Conservation (phyloP, 2,797 vertebrate genomes). For the Sebastes steindachneri region DNA sequence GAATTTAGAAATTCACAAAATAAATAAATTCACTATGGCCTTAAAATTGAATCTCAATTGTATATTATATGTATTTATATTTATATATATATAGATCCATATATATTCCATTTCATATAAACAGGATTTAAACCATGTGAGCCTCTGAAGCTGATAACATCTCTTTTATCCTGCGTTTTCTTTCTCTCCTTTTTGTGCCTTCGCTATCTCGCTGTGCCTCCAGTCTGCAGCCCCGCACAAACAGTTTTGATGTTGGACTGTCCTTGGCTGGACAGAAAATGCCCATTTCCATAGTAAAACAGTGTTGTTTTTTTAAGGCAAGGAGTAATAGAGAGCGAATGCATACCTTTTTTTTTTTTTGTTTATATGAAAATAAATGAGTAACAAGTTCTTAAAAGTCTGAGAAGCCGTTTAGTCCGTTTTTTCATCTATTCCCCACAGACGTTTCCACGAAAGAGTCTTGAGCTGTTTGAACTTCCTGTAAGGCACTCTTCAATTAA, state of each 20-base stretch:
- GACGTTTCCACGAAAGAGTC: conserved; percentile 39
- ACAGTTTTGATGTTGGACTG: conserved; percentile 72
- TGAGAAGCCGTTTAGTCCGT: conserved; percentile 53
- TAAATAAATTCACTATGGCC: conserved; percentile 86
- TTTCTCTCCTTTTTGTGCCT: conserved; percentile 62
- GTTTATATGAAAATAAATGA: conserved; percentile 72
- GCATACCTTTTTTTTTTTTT: conserved; percentile 58
- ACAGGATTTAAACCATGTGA: conserved; percentile 70
- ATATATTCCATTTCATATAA: conserved; percentile 81
- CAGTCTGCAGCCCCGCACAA: conserved; percentile 73
- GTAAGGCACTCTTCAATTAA: conserved; percentile 73
- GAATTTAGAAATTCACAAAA: conserved; percentile 88
- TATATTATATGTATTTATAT: conserved; percentile 69
- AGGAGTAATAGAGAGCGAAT: conserved; percentile 58
- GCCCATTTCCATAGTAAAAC: conserved; percentile 81
- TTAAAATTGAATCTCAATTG: conserved; percentile 80
- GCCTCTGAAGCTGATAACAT: conserved; percentile 66
- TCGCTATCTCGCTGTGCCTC: conserved; percentile 59
- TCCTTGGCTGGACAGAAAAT: conserved; percentile 77
- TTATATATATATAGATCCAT: conserved; percentile 48
- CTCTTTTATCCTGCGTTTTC: conserved; percentile 52
- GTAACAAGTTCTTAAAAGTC: conserved; percentile 48
- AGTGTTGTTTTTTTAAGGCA: conserved; percentile 69
- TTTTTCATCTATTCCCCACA: conserved; percentile 46
- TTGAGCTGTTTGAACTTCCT: conserved; percentile 52